Base-by-base conservation (phyloP, 1,140 invertebrate genomes). In the Pogonomyrmex barbatus region DNA sequence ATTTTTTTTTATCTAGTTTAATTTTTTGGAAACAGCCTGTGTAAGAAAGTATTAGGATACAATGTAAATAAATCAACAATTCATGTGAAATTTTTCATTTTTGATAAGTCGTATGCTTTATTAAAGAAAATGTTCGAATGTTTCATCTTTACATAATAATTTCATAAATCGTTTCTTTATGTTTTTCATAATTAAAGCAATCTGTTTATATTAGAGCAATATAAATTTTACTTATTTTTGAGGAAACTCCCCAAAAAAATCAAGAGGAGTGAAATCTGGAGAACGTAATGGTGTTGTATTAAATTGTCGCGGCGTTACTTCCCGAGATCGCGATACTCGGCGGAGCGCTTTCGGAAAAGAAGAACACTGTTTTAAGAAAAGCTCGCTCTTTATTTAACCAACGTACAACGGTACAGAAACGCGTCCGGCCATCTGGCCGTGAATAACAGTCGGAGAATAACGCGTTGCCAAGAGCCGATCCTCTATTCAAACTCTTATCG, bases 81-180 rank as follows among this genome's bases (percentile, higher is more conserved):
- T 67, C 5, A 2, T 67, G 2, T 67, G 2, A 67, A 5, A 67
- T 67, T 63, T 24, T 24, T 24, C 24, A 24, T 24, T 24, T 24
- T 24, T 24, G 24, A 24, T 24, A 24, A 24, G 24, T 24, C 24
- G 24, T 24, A 24, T 24, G 10, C 9, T 10, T 36, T 65, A 65
- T 65, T n/a, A 65, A 17, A 65, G 5, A 65, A 65, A 4, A 65
- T 65, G 14, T 65, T 65, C 36, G 36, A 65, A 65, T 36, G 14
- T 65, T 42, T n/a, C 4, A 14, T 12, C 36, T 42, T 42, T 14
- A 42, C 14, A 39, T 17, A 42, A 6, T 65, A 65, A 65, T 17
- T 9, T 42, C 36, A 65, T 65, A 65, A 39, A 42, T 65, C 12
- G 62, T 65, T 65, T 6, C 17, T 65, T 65, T 65, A 65, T 42